Base-by-base conservation (phyloP, 2,113 vertebrate species). In the Cygnus buccinator region DNA sequence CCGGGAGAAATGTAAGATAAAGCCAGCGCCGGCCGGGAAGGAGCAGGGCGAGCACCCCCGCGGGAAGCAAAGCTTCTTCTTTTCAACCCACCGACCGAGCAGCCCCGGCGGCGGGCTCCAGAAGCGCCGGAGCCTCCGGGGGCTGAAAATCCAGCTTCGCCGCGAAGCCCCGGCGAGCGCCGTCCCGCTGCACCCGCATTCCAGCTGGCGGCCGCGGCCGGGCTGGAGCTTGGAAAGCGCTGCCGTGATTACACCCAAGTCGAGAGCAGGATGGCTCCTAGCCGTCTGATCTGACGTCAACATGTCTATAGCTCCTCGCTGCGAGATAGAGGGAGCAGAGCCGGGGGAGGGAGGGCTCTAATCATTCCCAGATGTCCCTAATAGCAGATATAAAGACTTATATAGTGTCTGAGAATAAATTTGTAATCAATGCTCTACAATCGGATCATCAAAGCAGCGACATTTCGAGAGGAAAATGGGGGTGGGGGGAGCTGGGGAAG, bases 341-440 rank as follows among this genome's bases (percentile, higher is more conserved):
- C 89, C 87, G 94, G 97, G 95, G 95, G 97, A 98, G 98, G 98
- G 97, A 97, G 97, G 82, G 95, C 97, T 90, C 97, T 99, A 98
- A 99, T 98, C 98, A 97, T 96, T 99, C 98, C 98, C 99, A 99
- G 98, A 99, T 99, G 99, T 97, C 97, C 97, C 96, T 97, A 98
- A 98, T 98, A 98, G 98, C 96, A 97, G 97, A 98, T 98, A 98
- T 98, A 98, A 97, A 98, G 97, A 97, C 97, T 94, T 96, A 97
- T 97, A 90, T 94, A 94, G 97, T 94, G 97, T 95, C 98, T 93
- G 97, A 97, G 97, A 98, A 98, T 98, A 98, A 97, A 98, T 98
- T 98, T 98, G 98, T 97, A 98, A 98, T 98, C 98, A 98, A 94
- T 95, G 92, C 87, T 94, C 94, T 94, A 96, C 95, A 95, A 97